phyloP scores from a whole-genome alignment of 2,888 invertebrate species.

The Trissonchulus latispiculum region DNA sequence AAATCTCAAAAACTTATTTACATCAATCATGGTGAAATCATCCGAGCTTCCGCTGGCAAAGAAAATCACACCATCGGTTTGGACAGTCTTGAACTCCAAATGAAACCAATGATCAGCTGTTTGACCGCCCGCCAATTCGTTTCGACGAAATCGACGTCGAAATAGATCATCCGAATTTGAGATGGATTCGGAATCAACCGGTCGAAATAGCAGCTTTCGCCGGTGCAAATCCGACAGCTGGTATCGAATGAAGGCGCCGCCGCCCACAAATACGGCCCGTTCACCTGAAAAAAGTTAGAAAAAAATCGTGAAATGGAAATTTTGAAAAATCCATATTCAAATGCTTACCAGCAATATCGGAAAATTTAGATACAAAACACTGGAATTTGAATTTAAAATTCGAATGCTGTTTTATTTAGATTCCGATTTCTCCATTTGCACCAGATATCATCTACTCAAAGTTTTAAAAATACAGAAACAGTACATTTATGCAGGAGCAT shows the following conservation, averaged over 20 bases:
- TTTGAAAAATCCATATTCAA: too few relatives aligned
- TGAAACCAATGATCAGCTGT: not conserved
- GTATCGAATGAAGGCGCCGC: constrained; percentile 68
- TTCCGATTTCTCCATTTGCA: too few relatives aligned
- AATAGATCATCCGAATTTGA: constrained; percentile 18
- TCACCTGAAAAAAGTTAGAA: constrained; percentile 57
- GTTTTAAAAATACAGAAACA: too few relatives aligned
- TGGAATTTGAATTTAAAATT: too few relatives aligned
- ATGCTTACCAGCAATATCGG: too few relatives aligned
- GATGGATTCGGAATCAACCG: constrained; percentile 4
- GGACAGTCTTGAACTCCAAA: constrained; percentile 68
- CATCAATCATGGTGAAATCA: constrained; percentile 64
- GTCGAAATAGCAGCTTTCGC: constrained; percentile 64
- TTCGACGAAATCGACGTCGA: not conserved
- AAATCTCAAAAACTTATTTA: too few relatives aligned
- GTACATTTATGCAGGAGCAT: too few relatives aligned
- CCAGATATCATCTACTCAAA: too few relatives aligned
- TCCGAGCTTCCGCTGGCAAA: constrained; percentile 76
- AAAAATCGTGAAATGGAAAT: too few relatives aligned
- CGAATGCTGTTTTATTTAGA: too few relatives aligned
- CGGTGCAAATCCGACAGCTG: constrained; percentile 65
- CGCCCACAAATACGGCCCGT: constrained; percentile 65
- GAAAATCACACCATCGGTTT: constrained; percentile 66
- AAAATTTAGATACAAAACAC: too few relatives aligned
- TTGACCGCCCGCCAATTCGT: not conserved